Evolutionary conservation across 2,113 vertebrate species (phyloP), one percentile per base, ranked within the genome.

Genomic region (Ptilonorhynchus violaceus): DNA sequence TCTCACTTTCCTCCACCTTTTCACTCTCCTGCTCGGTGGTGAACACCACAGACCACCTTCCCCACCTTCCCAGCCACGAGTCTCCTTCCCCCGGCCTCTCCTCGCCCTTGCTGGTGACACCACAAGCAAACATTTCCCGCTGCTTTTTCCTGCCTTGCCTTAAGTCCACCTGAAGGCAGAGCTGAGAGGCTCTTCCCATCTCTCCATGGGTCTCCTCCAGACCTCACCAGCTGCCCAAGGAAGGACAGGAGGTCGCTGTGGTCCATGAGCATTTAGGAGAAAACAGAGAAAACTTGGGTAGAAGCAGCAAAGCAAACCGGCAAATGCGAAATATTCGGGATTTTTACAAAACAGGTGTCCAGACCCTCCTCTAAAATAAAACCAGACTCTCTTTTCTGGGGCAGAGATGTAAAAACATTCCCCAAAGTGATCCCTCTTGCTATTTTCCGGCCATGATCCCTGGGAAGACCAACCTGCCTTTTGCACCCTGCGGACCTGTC

Each of bases 191-290:
- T 89, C 80, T 73, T 39, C 11, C 39, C 25, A 3, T 13, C 33
- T 50, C n/a, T 28, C n/a, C 6, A 2, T 4, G 22, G 10, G 1
- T 63, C 55, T 35, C 2, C 62, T 76, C 28, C 59, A 63, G 46
- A 30, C 6, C 30, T 70, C 82, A 55, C 35, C 1, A 4, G 13
- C 27, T 31, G 16, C 27, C 18, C 0, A 0, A 31, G 50, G 41
- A 49, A 85, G 56, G 58, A 24, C 1, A 1, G 50, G 24, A 60
- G 7, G 3, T 25, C 2, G 0, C 28, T 21, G 6, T 30, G 33
- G 6, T 25, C 4, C 37, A 2, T 21, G 28, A 80, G 9, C 7
- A 52, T 23, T 62, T 44, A 25, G 58, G 41, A 79, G 70, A n/a
- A 69, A 70, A 56, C 9, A 42, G 31, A 69, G 22, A 59, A 93